These are phyloP conservation scores for Solenodon paradoxus DNA, from an alignment of 2,113 vertebrate genomes.

Conservation along the genomic window DNA sequence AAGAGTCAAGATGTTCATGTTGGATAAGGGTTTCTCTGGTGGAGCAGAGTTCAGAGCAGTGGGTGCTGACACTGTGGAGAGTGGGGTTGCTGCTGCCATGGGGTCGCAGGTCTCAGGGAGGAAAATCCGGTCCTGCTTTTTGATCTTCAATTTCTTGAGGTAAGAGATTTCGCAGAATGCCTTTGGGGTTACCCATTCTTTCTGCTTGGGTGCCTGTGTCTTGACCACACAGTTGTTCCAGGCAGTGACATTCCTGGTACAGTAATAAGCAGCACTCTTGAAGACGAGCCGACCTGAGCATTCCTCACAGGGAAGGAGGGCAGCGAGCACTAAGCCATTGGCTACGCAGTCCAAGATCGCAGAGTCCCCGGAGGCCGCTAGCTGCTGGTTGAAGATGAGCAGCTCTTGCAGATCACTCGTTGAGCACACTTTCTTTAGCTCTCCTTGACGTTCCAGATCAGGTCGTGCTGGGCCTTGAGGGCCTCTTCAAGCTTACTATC, in stretches of 20 bases:
- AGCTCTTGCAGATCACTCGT: conserved; percentile 95
- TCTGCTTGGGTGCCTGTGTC: conserved; percentile 88
- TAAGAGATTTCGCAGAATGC: conserved; percentile 94
- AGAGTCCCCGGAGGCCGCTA: conserved; percentile 94
- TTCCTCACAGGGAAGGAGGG: conserved; percentile 89
- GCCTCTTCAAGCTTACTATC: conserved; percentile 88
- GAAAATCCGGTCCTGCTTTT: conserved; percentile 91
- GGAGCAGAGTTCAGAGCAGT: conserved; percentile 69
- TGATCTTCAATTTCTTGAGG: conserved; percentile 96
- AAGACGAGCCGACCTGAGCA: conserved; percentile 95
- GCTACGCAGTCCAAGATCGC: conserved; percentile 93
- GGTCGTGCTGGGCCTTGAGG: conserved; percentile 92
- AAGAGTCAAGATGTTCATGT: conserved; percentile 90
- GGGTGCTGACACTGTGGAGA: conserved; percentile 70
- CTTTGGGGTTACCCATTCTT: conserved; percentile 94
- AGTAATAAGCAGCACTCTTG: conserved; percentile 93
- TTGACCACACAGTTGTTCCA: conserved; percentile 98
- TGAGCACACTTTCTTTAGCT: conserved; percentile 93
- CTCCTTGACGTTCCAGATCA: conserved; percentile 98
- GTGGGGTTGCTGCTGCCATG: background rate
- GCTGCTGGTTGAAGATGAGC: conserved; percentile 95
- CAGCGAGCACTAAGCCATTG: conserved; percentile 94
- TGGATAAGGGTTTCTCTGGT: conserved; percentile 92
- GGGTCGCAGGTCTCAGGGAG: conserved; percentile 81
- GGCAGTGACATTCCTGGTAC: conserved; percentile 93